These are phyloP conservation scores for Chlorodrepanis virens DNA, from an alignment of 2,113 vertebrate genomes.

Conservation along the genomic window DNA sequence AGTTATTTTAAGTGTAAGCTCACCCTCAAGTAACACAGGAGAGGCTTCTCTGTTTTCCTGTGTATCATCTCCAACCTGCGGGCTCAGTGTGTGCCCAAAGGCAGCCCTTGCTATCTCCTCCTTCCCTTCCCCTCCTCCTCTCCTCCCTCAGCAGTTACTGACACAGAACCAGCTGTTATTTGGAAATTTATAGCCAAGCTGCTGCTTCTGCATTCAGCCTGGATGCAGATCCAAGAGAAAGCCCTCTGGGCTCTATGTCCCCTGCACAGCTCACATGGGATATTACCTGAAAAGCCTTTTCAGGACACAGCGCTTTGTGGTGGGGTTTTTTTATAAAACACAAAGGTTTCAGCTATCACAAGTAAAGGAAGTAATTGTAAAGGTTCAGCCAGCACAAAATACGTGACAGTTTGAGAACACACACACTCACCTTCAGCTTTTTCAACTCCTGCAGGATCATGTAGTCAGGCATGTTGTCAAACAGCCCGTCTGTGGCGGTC, in stretches of 20 bases:
- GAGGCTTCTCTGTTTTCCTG: not conserved
- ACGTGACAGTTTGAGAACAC: rapidly evolving
- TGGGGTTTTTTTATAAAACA: not conserved
- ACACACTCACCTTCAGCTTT: conserved; percentile 88
- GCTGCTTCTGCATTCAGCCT: not conserved
- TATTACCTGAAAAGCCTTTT: not conserved
- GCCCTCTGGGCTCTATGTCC: not conserved
- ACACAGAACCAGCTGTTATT: not conserved
- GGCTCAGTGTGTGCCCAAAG: not conserved
- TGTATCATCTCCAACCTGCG: not conserved
- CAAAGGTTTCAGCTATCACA: rapidly evolving
- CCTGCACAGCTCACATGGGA: not conserved
- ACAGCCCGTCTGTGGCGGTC: conserved; percentile 94
- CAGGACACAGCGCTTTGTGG: rapidly evolving
- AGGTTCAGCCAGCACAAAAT: not conserved
- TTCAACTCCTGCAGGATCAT: conserved; percentile 99
- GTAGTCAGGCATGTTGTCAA: conserved; percentile 99
- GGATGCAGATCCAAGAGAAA: not conserved
- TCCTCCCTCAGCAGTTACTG: not conserved
- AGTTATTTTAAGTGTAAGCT: not conserved
- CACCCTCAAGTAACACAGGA: not conserved
- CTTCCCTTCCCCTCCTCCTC: not conserved
- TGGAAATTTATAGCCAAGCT: not conserved
- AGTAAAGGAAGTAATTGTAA: rapidly evolving
- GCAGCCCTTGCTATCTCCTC: not conserved